These are phyloP conservation scores for Nemopilema nomurai DNA, from an alignment of 30 jellyfish, hydroid and myxozoan genomes.

Conservation along the genomic window DNA sequence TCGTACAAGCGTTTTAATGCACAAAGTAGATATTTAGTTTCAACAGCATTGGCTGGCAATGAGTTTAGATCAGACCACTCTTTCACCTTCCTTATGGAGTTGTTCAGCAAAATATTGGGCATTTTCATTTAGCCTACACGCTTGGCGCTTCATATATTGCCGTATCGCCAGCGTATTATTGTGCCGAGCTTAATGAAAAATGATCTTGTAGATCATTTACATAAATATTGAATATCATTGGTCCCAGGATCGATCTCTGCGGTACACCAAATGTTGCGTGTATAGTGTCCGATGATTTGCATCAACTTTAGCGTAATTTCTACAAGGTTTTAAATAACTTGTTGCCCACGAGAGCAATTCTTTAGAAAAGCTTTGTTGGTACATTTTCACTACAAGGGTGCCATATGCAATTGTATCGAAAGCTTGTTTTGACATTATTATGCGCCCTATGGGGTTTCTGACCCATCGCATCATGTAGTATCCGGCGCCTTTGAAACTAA, in stretches of 20 bases:
- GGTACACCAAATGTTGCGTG: conserved; percentile 36
- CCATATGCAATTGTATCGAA: conserved; percentile 40
- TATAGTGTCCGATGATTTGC: conserved; percentile 9
- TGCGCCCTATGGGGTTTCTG: too few relatives aligned
- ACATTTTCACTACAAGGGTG: conserved; percentile 27
- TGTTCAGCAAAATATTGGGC: conserved; percentile 39
- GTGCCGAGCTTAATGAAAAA: conserved; percentile 52
- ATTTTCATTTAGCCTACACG: conserved; percentile 56
- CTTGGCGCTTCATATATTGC: conserved; percentile 63
- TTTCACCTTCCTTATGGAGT: conserved; percentile 44
- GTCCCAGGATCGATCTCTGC: conserved; percentile 63
- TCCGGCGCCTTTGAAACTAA: too few relatives aligned
- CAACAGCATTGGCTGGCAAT: conserved; percentile 63
- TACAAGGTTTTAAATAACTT: conserved; percentile 34
- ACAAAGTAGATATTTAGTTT: conserved; percentile 51
- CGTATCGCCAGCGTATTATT: conserved; percentile 74
- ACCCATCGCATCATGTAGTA: too few relatives aligned
- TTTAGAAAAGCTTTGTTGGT: conserved; percentile 50
- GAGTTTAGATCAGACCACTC: conserved; percentile 65
- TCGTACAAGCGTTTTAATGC: conserved; percentile 58
- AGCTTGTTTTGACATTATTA: too few relatives aligned
- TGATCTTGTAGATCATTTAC: conserved; percentile 68
- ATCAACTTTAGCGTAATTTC: conserved; percentile 39
- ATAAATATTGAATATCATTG: conserved; percentile 55
- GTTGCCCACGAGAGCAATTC: conserved; percentile 39